Evolutionary conservation across 2,888 invertebrate genomes (phyloP), one percentile per base, ranked within the genome.

Genomic region (Melieria crassipennis): DNA sequence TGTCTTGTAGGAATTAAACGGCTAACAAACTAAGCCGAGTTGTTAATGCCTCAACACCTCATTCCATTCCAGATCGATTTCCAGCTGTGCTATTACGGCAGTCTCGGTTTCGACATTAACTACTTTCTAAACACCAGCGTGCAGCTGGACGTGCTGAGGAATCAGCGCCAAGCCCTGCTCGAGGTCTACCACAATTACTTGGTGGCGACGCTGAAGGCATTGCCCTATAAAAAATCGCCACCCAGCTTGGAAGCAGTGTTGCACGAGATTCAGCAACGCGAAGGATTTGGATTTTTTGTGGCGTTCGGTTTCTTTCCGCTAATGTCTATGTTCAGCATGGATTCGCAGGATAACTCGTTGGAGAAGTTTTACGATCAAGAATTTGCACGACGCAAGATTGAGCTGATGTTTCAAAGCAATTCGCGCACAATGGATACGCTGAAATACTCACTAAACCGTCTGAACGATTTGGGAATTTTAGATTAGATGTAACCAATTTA

Each of bases 51-150:
- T 1, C 9, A 48, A 4, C 1, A 2, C 10, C 10, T 16, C 13
- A 63, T 0, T 61, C 60, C 30, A 3, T 73, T 75, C 5, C 69
- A 86, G 86, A 85, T 87, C 55, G 87, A 87, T 72, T 87, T 86
- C 57, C 87, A 87, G 75, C 78, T 87, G 55, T 81, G 84, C 50
- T 86, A 81, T 66, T 86, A 83, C 61, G 81, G 83, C n/a, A 86
- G 85, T 65, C 80, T 83, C 7, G 87, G 87, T 4, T 83, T 86
- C 13, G 87, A 87, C 76, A 71, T 87, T 4, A 87, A 87, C 62
- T 87, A 87, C 71, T 87, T 87, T 56, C 74, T 87, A 0, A 83
- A 83, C 46, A 87, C 87, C 5, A 87, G 87, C 74, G 74, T 84
- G 4, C 80, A 84, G 46, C 75, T 83, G 47, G 81, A 85, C 16